Evolutionary conservation across 2,113 vertebrate genomes (phyloP).

Genomic region (Cottus gobio): DNA sequence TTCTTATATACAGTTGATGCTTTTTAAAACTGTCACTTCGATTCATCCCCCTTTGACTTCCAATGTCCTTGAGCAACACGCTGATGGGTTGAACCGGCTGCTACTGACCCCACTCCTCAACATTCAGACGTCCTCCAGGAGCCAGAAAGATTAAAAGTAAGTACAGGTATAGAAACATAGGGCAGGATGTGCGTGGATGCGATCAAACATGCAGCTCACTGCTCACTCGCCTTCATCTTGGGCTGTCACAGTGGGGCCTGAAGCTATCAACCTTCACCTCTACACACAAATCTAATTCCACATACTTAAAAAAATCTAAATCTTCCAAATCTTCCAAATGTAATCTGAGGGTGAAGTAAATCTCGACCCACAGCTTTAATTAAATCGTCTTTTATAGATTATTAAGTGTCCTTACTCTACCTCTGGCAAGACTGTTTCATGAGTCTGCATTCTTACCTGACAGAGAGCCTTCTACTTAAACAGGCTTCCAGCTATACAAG

Average conservation of each 20-base stretch:
- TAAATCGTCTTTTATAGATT: slow-evolving; percentile 1
- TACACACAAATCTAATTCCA: not conserved
- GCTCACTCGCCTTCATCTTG: not conserved
- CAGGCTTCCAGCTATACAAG: not conserved
- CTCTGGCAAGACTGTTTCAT: slow-evolving; percentile 17
- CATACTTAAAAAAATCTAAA: not conserved
- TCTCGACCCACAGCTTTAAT: not conserved
- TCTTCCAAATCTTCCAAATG: not conserved
- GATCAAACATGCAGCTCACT: slow-evolving; percentile 15
- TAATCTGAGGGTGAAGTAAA: slow-evolving; percentile 1
- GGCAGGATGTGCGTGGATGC: not conserved
- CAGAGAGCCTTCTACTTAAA: not conserved
- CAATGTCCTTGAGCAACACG: slow-evolving; percentile 4
- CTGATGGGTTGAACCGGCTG: slow-evolving; percentile 13
- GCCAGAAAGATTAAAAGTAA: not conserved
- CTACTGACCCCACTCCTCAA: not conserved
- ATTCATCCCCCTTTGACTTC: not conserved
- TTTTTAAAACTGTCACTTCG: not conserved
- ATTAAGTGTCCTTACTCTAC: not conserved
- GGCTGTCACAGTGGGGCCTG: not conserved
- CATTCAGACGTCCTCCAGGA: not conserved
- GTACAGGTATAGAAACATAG: not conserved
- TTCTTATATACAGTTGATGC: too few species aligned
- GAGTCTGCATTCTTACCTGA: slow-evolving; percentile 15
- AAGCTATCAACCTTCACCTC: not conserved